Evolutionary conservation across 2,797 vertebrate species (phyloP).

Genomic region (Steatocranus sp.): DNA sequence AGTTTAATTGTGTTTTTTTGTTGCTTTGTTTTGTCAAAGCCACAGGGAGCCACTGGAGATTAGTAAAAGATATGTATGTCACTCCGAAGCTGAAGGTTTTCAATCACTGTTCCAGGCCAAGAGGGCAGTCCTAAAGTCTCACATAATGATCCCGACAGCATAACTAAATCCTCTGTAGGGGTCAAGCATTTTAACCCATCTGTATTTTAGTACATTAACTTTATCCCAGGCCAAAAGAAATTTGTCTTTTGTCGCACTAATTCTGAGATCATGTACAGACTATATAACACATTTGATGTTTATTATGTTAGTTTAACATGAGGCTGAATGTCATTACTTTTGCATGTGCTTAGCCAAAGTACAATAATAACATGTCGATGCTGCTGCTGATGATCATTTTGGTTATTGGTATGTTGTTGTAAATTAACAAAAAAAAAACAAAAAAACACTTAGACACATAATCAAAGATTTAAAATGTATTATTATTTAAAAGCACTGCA

Average conservation of each 20-base stretch:
- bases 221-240: neutral
- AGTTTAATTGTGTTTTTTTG: neutral
- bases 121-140: neutral
- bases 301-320: neutral
- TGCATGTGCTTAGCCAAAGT: neutral
- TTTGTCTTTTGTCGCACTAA: neutral
- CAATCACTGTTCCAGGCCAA: neutral
- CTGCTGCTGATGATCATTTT: fast-evolving
- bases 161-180: neutral
- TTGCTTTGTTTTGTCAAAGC: neutral
- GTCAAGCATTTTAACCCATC: neutral
- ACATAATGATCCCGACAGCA: neutral
- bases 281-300: neutral
- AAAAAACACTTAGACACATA: fast-evolving
- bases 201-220: neutral
- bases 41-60: neutral
- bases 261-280: neutral
- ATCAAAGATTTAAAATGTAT: neutral
- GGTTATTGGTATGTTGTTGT: neutral
- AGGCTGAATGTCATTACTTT: neutral
- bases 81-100: neutral
- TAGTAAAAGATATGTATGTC: neutral
- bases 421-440: neutral
- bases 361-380: neutral
- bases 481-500: neutral